Evolutionary conservation across 35 echinoderm and acorn worm genomes (phyloP).

Genomic region (Ophioderma brevispina): DNA sequence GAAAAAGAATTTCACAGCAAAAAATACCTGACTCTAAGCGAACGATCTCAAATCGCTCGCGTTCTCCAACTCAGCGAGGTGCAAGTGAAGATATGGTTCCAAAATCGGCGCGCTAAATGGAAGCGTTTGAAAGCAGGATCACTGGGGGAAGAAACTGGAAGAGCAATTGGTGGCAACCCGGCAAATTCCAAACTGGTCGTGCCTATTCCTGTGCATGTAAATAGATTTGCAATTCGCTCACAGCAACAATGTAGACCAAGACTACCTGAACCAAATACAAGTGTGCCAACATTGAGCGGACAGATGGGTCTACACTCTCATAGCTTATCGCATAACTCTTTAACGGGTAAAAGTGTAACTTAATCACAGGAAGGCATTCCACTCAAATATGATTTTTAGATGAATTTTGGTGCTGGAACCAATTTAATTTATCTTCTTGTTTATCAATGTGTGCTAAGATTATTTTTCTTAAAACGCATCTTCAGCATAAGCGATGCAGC

Average conservation of each 20-base stretch:
- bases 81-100: slow-evolving; percentile 87
- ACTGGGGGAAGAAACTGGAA: not conserved
- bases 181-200: slow-evolving; percentile 73
- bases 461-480: too few relatives aligned
- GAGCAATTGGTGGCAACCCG: slow-evolving; percentile 19
- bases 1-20: slow-evolving; percentile 86
- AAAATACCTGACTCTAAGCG: slow-evolving; percentile 80
- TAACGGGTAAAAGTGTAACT: not conserved
- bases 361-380: not conserved
- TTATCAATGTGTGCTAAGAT: not conserved
- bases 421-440: not conserved
- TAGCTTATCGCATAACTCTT: not conserved
- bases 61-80: slow-evolving; percentile 77
- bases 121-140: slow-evolving; percentile 66
- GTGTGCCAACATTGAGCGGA: not conserved
- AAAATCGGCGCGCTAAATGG: slow-evolving; percentile 83
- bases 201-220: slow-evolving; percentile 81
- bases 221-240: slow-evolving; percentile 76
- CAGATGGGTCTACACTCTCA: slow-evolving; percentile 1
- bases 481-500: too few relatives aligned
- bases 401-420: not conserved
- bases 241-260: slow-evolving; percentile 70
- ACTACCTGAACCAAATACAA: slow-evolving; percentile 40
- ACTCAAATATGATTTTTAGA: not conserved
- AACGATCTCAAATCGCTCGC: slow-evolving; percentile 82